Evolutionary conservation across 2,113 vertebrate species (phyloP).

Genomic region (Talpa occidentalis): DNA sequence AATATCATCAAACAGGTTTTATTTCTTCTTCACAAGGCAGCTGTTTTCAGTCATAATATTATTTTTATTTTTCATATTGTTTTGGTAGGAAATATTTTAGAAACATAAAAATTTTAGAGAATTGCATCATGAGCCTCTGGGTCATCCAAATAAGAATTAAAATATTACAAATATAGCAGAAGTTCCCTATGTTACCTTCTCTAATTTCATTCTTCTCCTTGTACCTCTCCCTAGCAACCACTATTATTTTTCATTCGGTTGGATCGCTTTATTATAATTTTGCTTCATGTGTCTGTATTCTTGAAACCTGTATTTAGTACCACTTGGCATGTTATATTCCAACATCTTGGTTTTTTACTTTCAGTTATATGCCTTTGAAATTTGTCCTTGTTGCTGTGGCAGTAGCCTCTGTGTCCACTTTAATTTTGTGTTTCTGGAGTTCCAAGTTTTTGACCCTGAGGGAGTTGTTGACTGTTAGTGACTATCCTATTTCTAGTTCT

Average conservation of each 20-base stretch:
- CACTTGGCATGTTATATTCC: background rate
- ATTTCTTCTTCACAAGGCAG: background rate
- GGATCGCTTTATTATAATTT: background rate
- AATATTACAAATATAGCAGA: background rate
- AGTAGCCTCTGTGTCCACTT: background rate
- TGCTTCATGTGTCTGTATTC: background rate
- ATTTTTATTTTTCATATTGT: constrained; percentile 1
- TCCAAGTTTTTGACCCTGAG: constrained; percentile 21
- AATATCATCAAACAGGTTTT: background rate
- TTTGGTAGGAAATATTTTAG: background rate
- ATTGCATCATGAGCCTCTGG: background rate
- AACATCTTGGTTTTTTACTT: constrained; percentile 24
- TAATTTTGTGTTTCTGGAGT: constrained; percentile 9
- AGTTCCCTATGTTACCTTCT: background rate
- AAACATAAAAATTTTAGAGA: background rate
- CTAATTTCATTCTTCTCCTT: background rate
- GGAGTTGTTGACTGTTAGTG: constrained; percentile 17
- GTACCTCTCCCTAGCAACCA: background rate
- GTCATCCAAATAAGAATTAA: background rate
- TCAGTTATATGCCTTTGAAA: constrained; percentile 15
- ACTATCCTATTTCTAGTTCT: constrained; percentile 53
- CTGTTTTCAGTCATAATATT: background rate
- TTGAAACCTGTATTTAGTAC: background rate
- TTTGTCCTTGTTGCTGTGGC: background rate
- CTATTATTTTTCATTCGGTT: background rate